Percentiles rank a stretch among this genome's conserved stretches.
Conservation (phyloP, 37 sponge, comb jelly and placozoan species). For the Agelas oroides region DNA sequence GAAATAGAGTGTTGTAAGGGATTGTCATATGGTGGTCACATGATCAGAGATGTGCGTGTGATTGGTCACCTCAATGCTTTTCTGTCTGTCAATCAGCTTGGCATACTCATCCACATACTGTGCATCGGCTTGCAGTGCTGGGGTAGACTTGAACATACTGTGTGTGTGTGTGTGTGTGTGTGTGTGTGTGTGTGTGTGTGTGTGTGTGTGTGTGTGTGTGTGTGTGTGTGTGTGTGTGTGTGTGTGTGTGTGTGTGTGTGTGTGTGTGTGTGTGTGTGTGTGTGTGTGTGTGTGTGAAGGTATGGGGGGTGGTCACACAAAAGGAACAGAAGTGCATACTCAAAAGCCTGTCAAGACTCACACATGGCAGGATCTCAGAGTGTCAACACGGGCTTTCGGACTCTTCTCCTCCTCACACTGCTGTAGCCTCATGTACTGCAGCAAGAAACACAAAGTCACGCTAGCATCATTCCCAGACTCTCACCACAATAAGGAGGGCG, state of each 20-base stretch:
- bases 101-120: conserved; percentile 39
- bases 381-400: not conserved
- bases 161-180: not conserved
- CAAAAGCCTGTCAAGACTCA: not conserved
- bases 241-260: not conserved
- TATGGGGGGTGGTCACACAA: not conserved
- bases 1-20: not conserved
- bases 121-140: conserved; percentile 4
- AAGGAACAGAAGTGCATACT: too few relatives aligned
- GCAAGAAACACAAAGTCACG: not conserved
- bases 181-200: conserved; percentile 3
- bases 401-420: not conserved
- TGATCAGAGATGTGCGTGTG: not conserved
- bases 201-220: not conserved
- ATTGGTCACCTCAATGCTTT: conserved; percentile 36
- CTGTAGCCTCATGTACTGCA: conserved; percentile 3
- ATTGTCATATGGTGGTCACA: not conserved
- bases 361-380: not conserved
- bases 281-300: not conserved
- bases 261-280: not conserved
- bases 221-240: not conserved
- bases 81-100: conserved; percentile 34
- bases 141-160: conserved; percentile 19
- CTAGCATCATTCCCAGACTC: not conserved
- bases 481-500: too few relatives aligned